These are phyloP conservation scores for Craterocephalus amniculus DNA, from an alignment of 2,797 vertebrate genomes.

Conservation along the genomic window DNA sequence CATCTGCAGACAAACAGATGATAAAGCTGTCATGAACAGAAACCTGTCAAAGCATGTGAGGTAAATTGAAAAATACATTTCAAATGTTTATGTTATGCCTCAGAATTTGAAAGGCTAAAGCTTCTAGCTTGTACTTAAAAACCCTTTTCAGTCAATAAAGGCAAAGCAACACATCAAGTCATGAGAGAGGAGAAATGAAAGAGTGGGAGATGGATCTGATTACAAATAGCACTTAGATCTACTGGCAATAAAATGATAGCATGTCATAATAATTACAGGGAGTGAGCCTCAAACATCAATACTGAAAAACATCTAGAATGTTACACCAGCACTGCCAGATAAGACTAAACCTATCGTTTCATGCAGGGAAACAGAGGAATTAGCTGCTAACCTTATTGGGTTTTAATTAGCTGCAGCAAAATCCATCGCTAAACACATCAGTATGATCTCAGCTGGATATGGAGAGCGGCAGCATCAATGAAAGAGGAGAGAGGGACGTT, in stretches of 20 bases:
- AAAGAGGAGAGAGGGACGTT: neutral
- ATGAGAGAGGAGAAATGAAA: conserved; percentile 8
- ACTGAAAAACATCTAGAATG: conserved; percentile 38
- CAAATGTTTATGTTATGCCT: conserved; percentile 3
- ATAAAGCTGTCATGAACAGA: conserved; percentile 3
- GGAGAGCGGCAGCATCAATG: conserved; percentile 3
- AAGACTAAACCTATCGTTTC: conserved; percentile 44
- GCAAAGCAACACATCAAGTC: conserved; percentile 11
- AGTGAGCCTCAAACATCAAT: conserved; percentile 37
- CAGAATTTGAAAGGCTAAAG: neutral
- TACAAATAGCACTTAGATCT: conserved; percentile 41
- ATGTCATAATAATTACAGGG: conserved; percentile 46
- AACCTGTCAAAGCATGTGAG: conserved; percentile 11
- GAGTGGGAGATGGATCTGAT: conserved; percentile 40
- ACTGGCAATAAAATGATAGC: conserved; percentile 43
- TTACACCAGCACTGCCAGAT: conserved; percentile 23
- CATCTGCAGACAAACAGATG: neutral
- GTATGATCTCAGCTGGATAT: conserved; percentile 40
- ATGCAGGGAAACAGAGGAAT: conserved; percentile 39
- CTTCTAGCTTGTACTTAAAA: conserved; percentile 9
- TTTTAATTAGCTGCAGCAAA: conserved; percentile 58
- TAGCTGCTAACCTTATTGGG: conserved; percentile 47
- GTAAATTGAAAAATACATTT: neutral
- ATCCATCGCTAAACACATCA: conserved; percentile 41
- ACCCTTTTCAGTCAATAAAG: conserved; percentile 17